Evolutionary conservation across 2,797 vertebrate genomes (phyloP).

Genomic region (Fistularia tabacaria): DNA sequence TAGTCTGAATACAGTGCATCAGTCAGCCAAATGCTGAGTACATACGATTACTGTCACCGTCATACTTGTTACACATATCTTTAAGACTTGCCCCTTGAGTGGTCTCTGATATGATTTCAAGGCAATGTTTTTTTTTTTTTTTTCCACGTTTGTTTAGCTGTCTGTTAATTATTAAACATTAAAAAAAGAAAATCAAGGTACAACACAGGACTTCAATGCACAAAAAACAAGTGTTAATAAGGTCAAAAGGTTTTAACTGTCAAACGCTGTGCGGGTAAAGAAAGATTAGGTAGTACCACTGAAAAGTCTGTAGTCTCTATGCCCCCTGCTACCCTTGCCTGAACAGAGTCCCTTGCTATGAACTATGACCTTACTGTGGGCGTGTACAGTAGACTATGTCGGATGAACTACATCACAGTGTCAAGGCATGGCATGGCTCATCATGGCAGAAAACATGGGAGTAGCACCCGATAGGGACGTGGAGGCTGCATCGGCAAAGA

Average conservation of each 20-base stretch:
- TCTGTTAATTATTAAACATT: slow-evolving; percentile 4
- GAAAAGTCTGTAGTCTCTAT: slow-evolving; percentile 17
- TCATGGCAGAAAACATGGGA: slow-evolving; percentile 53
- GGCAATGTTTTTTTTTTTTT: slow-evolving; percentile 26
- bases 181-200: slow-evolving; percentile 10
- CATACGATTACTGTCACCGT: slow-evolving; percentile 35
- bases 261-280: slow-evolving; percentile 15
- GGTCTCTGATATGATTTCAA: slow-evolving; percentile 16
- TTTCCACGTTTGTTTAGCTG: slow-evolving; percentile 2
- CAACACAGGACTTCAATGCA: slow-evolving; percentile 1
- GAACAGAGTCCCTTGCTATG: slow-evolving; percentile 40
- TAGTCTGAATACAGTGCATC: slow-evolving; percentile 60
- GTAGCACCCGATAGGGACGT: slow-evolving; percentile 45
- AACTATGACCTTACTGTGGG: slow-evolving; percentile 33
- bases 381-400: slow-evolving; percentile 32
- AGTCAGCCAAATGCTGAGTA: slow-evolving; percentile 35
- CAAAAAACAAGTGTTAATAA: slow-evolving; percentile 8
- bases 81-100: neutral
- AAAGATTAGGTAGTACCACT: slow-evolving; percentile 25
- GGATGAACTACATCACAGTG: slow-evolving; percentile 51
- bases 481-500: neutral
- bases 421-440: slow-evolving; percentile 65
- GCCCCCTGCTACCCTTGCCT: slow-evolving; percentile 18
- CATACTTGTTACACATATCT: slow-evolving; percentile 7
- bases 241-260: slow-evolving; percentile 3